A percentile compares a stretch with the other conserved stretches of the same genome.
These are phyloP conservation scores for Rotaria sp. DNA, from an alignment of 2,888 invertebrate genomes.

Conservation along the genomic window DNA sequence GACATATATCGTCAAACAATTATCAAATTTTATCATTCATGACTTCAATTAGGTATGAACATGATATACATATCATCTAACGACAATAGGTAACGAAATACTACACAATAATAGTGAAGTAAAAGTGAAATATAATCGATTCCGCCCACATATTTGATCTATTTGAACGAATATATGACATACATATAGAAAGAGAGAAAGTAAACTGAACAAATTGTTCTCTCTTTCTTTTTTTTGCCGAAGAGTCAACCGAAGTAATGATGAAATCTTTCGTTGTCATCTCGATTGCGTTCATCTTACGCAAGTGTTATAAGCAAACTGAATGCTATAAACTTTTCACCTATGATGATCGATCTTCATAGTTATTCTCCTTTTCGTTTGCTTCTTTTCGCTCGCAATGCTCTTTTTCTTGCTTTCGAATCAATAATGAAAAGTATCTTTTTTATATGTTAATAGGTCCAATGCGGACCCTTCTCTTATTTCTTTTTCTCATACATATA, in stretches of 20 bases:
- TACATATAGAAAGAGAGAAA: not conserved
- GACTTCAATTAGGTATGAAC: not conserved
- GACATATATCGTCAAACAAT: not conserved
- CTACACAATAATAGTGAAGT: not conserved
- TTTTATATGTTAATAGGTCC: not conserved
- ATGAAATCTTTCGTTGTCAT: conserved; percentile 22
- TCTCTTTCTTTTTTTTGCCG: not conserved
- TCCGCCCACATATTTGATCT: not conserved
- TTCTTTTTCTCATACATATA: not conserved
- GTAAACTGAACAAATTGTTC: not conserved
- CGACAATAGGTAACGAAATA: not conserved
- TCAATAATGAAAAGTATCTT: not conserved
- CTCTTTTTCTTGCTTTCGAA: not conserved
- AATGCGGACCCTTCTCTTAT: not conserved
- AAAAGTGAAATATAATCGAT: not conserved
- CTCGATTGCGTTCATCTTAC: not conserved
- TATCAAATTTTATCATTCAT: not conserved
- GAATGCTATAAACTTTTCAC: conserved; percentile 1
- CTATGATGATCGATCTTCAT: not conserved
- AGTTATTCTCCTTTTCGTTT: not conserved
- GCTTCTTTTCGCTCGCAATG: not conserved
- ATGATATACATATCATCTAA: not conserved
- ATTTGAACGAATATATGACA: not conserved
- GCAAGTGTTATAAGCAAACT: not conserved
- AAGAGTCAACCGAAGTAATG: not conserved